phyloP scores from a whole-genome alignment of 1,140 invertebrate genomes.

The Saccostrea echinata region DNA sequence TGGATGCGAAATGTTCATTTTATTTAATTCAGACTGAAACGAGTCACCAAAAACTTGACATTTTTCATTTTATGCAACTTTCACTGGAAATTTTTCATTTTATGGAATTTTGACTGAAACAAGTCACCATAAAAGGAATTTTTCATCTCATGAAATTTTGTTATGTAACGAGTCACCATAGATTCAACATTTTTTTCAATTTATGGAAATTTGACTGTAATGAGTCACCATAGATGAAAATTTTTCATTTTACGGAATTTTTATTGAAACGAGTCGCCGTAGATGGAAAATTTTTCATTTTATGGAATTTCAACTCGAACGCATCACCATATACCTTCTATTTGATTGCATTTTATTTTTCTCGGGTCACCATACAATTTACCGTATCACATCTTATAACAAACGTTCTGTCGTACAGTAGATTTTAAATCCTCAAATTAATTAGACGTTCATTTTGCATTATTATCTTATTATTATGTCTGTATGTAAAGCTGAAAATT shows the following conservation, averaged over 20 bases:
- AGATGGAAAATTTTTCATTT: neutral
- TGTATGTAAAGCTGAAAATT: no score
- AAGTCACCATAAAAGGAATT: neutral
- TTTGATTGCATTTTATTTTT: no score
- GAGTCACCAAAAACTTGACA: neutral
- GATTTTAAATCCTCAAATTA: no score
- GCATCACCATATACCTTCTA: no score
- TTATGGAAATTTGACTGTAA: neutral
- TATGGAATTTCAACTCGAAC: no score
- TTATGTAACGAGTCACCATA: neutral
- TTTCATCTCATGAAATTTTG: neutral
- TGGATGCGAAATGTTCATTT: neutral
- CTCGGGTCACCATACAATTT: no score
- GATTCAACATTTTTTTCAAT: neutral
- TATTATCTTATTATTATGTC: no score
- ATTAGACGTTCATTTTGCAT: no score
- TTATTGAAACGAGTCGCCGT: neutral
- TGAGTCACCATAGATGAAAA: neutral
- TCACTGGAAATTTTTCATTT: neutral
- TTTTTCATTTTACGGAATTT: neutral
- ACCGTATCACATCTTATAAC: no score
- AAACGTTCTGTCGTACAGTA: no score
- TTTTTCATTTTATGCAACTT: no score
- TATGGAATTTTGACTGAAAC: neutral
- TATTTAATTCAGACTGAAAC: neutral